These are phyloP conservation scores for Platycheirus albimanus DNA, from an alignment of 2,888 invertebrate genomes.

Conservation along the genomic window DNA sequence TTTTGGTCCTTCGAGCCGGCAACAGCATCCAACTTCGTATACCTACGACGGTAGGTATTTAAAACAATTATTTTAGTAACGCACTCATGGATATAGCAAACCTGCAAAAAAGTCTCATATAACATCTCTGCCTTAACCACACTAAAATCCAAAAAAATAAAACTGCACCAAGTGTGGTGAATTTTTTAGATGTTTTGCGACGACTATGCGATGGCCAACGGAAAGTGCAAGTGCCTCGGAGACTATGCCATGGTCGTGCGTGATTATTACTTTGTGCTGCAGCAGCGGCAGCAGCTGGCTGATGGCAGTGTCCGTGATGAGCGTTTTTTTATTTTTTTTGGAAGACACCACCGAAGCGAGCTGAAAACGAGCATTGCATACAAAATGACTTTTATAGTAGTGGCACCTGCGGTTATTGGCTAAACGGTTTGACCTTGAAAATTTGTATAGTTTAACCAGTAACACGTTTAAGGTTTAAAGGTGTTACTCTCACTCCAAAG, in stretches of 20 bases:
- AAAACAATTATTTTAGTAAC: no score
- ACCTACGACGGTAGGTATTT: no score
- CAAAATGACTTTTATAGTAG: constrained; percentile 33
- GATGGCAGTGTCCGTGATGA: constrained; percentile 26
- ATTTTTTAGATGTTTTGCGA: constrained; percentile 49
- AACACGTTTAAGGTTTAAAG: constrained; percentile 24
- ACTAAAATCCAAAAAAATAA: not conserved
- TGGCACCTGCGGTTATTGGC: constrained; percentile 66
- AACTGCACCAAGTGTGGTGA: constrained; percentile 14
- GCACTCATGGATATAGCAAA: not conserved
- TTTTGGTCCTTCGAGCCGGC: no score
- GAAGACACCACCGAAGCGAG: constrained; percentile 37
- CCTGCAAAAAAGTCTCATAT: not conserved
- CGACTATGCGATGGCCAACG: constrained; percentile 8
- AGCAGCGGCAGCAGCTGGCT: constrained; percentile 33
- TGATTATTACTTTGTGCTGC: constrained; percentile 56
- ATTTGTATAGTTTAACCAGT: constrained; percentile 41
- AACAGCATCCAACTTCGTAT: no score
- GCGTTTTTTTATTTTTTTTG: constrained; percentile 29
- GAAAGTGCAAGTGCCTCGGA: constrained; percentile 65
- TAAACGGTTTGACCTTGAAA: constrained; percentile 66
- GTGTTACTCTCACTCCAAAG: not conserved
- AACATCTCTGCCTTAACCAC: not conserved
- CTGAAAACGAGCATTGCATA: constrained; percentile 59
- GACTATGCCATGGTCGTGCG: constrained; percentile 27